phyloP scores from a whole-genome alignment of 2,888 invertebrate species.

The Lasioglossum pauxillum region DNA sequence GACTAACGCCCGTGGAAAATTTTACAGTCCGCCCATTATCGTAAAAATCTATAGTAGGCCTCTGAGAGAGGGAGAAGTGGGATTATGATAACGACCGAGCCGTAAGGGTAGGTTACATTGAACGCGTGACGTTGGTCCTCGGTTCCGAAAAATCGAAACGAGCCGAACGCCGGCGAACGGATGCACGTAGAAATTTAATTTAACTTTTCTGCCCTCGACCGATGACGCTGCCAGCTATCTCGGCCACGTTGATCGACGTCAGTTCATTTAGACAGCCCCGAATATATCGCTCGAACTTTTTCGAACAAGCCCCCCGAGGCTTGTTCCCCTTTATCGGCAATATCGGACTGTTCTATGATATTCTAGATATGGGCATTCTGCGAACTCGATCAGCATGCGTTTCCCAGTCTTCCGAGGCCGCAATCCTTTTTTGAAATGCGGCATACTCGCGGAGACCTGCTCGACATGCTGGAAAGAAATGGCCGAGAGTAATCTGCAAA shows the following conservation, averaged over 20 bases:
- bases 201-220: constrained; percentile 62
- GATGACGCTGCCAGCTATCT: constrained; percentile 47
- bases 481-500: background rate
- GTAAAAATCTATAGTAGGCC: constrained; percentile 63
- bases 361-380: constrained; percentile 30
- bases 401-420: background rate
- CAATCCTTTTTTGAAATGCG: background rate
- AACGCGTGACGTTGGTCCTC: constrained; percentile 25
- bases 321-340: constrained; percentile 46
- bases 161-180: constrained; percentile 41
- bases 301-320: constrained; percentile 20
- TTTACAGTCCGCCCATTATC: constrained; percentile 56
- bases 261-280: constrained; percentile 59
- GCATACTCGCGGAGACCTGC: background rate
- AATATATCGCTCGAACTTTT: constrained; percentile 44
- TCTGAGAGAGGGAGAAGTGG: constrained; percentile 27
- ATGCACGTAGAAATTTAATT: constrained; percentile 69
- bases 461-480: background rate
- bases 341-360: constrained; percentile 43
- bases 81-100: constrained; percentile 60
- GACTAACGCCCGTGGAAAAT: constrained; percentile 49
- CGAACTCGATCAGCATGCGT: constrained; percentile 43
- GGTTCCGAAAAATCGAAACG: constrained; percentile 52
- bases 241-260: constrained; percentile 57
- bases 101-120: constrained; percentile 36